Percentiles rank a stretch among this genome's conserved stretches.
phyloP scores from a whole-genome alignment of 2,113 vertebrate genomes.

The Trichechus manatus region DNA sequence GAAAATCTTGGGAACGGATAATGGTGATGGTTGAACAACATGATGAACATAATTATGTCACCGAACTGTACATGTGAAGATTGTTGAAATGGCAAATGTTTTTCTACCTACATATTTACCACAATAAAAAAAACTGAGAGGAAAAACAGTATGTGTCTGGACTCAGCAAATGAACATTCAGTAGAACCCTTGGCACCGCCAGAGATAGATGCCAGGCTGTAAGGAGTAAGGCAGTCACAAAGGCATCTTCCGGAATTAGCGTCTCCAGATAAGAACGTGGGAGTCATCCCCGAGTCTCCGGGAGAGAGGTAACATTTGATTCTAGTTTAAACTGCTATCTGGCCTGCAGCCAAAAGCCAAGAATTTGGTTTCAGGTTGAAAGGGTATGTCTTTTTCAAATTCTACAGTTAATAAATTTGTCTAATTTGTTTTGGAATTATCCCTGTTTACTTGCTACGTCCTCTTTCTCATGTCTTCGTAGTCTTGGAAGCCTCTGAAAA shows the following conservation, averaged over 20 bases:
- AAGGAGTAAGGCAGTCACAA: not conserved
- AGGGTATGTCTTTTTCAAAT: constrained; percentile 44
- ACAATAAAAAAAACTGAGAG: not conserved
- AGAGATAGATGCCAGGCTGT: not conserved
- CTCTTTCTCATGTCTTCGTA: not conserved
- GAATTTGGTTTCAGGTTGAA: constrained; percentile 49
- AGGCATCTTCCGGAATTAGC: not conserved
- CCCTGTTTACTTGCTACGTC: not conserved
- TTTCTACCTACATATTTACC: not conserved
- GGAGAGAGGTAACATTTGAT: not conserved
- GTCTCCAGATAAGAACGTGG: not conserved
- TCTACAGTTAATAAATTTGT: not conserved
- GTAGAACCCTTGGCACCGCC: not conserved
- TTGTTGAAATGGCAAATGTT: not conserved
- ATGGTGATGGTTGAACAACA: not conserved
- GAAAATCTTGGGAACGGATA: not conserved
- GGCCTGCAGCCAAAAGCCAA: constrained; percentile 13
- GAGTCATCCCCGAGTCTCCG: not conserved
- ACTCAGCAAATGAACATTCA: not conserved
- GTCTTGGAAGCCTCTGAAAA: constrained; percentile 37
- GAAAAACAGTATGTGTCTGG: not conserved
- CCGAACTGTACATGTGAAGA: not conserved
- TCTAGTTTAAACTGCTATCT: not conserved
- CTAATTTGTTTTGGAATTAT: constrained; percentile 34
- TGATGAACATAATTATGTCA: not conserved